Evolutionary conservation across 2,888 invertebrate genomes (phyloP).

Genomic region (Sclerodermus sp.): DNA sequence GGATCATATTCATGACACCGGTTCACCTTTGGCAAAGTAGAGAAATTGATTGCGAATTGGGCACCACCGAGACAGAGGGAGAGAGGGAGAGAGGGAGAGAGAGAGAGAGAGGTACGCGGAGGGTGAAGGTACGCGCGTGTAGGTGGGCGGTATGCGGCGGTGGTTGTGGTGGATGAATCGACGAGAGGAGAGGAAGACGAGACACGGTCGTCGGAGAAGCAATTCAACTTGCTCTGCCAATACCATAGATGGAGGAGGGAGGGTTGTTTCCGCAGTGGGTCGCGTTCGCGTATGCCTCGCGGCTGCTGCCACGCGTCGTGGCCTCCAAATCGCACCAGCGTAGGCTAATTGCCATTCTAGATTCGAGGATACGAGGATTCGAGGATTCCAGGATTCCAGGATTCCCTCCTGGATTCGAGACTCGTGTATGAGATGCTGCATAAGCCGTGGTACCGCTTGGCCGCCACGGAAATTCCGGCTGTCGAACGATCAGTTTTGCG

Average conservation of each 20-base stretch:
- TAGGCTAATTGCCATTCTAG: neutral
- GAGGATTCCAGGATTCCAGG: too few species aligned
- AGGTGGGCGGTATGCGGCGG: too few species aligned
- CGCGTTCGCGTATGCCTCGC: too few species aligned
- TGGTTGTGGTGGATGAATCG: too few species aligned
- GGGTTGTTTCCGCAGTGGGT: too few species aligned
- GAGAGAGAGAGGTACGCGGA: neutral
- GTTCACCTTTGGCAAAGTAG: neutral
- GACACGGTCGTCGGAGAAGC: too few species aligned
- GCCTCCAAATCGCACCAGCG: neutral
- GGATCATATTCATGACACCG: neutral
- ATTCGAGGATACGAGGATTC: too few species aligned
- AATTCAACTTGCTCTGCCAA: too few species aligned
- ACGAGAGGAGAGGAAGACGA: neutral
- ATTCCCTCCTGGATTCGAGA: too few species aligned
- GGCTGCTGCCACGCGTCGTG: neutral
- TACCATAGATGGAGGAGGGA: too few species aligned
- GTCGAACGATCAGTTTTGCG: constrained; percentile 48
- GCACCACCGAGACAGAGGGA: neutral
- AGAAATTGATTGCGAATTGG: neutral
- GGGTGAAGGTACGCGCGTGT: too few species aligned
- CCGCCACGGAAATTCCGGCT: constrained; percentile 30
- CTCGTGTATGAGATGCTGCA: neutral
- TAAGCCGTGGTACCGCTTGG: neutral
- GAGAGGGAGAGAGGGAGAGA: neutral